These are phyloP conservation scores for Nowickia ferox DNA, from an alignment of 2,888 invertebrate genomes.

Conservation along the genomic window DNA sequence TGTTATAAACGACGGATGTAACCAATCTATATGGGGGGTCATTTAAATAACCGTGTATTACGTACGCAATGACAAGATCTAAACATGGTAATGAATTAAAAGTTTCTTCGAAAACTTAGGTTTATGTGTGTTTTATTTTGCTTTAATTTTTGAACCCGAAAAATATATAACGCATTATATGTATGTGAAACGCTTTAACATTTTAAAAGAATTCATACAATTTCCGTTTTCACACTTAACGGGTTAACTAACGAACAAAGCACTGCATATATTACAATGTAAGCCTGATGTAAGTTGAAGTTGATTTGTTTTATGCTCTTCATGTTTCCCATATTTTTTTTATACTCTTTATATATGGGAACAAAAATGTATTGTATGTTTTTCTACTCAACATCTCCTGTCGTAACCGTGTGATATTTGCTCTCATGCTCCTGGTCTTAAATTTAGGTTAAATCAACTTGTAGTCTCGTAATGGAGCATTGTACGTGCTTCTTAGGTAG, in stretches of 20 bases:
- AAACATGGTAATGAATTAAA: too few species aligned
- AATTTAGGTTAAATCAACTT: constrained; percentile 71
- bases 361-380: constrained; percentile 46
- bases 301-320: constrained; percentile 61
- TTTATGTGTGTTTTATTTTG: too few species aligned
- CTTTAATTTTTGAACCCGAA: too few species aligned
- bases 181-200: too few species aligned
- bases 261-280: constrained; percentile 46
- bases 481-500: constrained; percentile 65
- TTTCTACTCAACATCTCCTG: constrained; percentile 36
- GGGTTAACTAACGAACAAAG: constrained; percentile 30
- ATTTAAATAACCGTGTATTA: too few species aligned
- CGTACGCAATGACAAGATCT: too few species aligned
- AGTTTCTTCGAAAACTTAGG: too few species aligned
- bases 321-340: constrained; percentile 4
- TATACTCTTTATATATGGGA: not conserved
- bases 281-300: constrained; percentile 52
- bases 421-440: constrained; percentile 19
- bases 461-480: constrained; percentile 64
- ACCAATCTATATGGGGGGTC: too few species aligned
- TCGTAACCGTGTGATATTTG: constrained; percentile 34
- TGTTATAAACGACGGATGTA: too few species aligned
- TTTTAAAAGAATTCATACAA: not conserved
- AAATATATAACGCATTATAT: too few species aligned
- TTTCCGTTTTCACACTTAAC: not conserved